Evolutionary conservation across 2,797 vertebrate genomes (phyloP).

Genomic region (Alectoris magna): DNA sequence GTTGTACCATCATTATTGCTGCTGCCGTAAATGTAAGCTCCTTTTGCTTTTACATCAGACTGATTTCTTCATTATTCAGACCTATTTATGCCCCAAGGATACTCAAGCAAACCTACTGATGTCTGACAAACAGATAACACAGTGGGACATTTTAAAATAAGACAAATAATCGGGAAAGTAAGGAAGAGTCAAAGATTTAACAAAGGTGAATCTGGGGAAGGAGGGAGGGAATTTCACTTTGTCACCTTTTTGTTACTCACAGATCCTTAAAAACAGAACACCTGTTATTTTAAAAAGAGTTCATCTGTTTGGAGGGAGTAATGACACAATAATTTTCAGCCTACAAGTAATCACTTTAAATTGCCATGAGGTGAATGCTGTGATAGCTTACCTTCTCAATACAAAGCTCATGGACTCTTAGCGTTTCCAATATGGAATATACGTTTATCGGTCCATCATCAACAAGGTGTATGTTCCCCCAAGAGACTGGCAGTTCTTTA

Average conservation of each 20-base stretch:
- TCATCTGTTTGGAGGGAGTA: slow-evolving; percentile 15
- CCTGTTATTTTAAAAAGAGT: slow-evolving; percentile 32
- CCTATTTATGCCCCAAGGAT: slow-evolving; percentile 24
- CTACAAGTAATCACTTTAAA: slow-evolving; percentile 47
- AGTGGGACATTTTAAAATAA: slow-evolving; percentile 55
- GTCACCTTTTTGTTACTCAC: slow-evolving; percentile 6
- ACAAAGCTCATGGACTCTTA: background rate
- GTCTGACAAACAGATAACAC: slow-evolving; percentile 47
- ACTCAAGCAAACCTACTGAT: background rate
- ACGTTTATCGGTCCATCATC: background rate
- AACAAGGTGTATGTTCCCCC: background rate
- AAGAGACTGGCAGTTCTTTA: background rate
- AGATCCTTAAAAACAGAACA: slow-evolving; percentile 23
- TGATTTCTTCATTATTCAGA: slow-evolving; percentile 28
- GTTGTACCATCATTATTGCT: slow-evolving; percentile 50
- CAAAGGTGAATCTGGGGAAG: background rate
- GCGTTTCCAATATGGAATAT: background rate
- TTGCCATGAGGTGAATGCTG: background rate
- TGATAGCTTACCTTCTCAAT: background rate
- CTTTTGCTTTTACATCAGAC: slow-evolving; percentile 32
- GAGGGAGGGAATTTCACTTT: background rate
- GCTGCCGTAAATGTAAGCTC: slow-evolving; percentile 8
- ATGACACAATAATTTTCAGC: slow-evolving; percentile 52
- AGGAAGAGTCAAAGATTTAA: slow-evolving; percentile 21
- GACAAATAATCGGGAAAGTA: background rate